Evolutionary conservation across 2,113 vertebrate genomes (phyloP).

Genomic region (Lasiurus borealis): DNA sequence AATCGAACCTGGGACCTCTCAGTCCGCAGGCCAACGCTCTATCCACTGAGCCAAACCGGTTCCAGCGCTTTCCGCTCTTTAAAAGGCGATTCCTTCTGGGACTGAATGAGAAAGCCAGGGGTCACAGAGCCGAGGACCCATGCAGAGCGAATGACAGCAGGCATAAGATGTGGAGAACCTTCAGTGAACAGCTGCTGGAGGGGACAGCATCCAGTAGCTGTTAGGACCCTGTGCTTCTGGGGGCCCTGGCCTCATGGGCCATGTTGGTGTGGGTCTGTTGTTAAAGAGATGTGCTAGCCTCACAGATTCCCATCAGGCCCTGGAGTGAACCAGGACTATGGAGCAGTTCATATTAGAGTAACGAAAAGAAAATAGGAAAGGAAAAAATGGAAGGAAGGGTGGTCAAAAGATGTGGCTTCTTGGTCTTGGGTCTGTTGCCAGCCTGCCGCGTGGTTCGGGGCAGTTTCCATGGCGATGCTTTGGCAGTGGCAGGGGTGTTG

Average conservation of each 20-base stretch:
- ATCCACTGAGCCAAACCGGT: too few species aligned
- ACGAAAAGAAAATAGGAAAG: neutral
- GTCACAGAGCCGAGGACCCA: neutral
- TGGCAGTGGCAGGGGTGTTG: too few species aligned
- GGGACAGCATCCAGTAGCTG: too few species aligned
- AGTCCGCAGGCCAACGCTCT: too few species aligned
- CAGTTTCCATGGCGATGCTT: neutral
- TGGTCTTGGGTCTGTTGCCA: neutral
- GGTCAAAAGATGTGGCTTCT: neutral
- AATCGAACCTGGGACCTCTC: too few species aligned
- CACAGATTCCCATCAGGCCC: too few species aligned
- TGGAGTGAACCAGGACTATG: neutral
- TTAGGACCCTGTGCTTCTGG: neutral
- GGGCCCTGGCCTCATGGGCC: neutral
- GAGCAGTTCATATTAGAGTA: neutral
- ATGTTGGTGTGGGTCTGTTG: neutral
- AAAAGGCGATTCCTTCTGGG: neutral
- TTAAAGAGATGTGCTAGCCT: neutral
- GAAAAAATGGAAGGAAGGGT: neutral
- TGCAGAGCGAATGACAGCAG: accelerated
- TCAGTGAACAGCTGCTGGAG: neutral
- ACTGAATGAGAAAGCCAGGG: neutral
- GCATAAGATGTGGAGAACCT: neutral
- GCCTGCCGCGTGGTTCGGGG: neutral
- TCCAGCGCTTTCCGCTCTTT: too few species aligned